Evolutionary conservation across 2,888 invertebrate genomes (phyloP).

Genomic region (Steinernema carpocapsae): DNA sequence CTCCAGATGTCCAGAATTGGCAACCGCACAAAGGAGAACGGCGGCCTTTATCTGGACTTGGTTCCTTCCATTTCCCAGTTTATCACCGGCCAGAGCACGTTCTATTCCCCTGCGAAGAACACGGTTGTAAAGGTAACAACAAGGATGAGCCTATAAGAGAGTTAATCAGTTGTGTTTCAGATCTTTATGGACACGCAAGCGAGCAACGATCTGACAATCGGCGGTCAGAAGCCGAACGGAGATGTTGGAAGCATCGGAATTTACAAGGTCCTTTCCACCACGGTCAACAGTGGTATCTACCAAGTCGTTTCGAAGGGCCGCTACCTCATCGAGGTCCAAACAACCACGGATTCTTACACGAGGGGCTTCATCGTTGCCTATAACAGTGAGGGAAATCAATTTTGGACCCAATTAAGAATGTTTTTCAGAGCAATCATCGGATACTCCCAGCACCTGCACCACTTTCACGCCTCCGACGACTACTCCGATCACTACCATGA

Average conservation of each 20-base stretch:
- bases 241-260: background rate
- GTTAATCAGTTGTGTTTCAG: background rate
- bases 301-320: background rate
- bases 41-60: constrained; percentile 1
- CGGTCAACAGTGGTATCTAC: background rate
- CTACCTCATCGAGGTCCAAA: constrained; percentile 4
- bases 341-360: background rate
- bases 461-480: background rate
- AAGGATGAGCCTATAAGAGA: background rate
- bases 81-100: background rate
- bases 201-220: background rate
- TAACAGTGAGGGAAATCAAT: background rate
- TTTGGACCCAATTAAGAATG: background rate
- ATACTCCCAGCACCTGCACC: background rate
- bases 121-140: background rate
- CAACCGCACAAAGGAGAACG: background rate
- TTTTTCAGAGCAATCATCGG: background rate
- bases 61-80: background rate
- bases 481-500: background rate
- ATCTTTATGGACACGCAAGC: background rate
- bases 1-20: constrained; percentile 22
- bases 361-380: constrained; percentile 10
- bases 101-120: background rate
- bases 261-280: background rate
- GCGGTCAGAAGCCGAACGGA: background rate